Conservation (phyloP, 2,888 invertebrate genomes). For the Scaptomyza parva region DNA sequence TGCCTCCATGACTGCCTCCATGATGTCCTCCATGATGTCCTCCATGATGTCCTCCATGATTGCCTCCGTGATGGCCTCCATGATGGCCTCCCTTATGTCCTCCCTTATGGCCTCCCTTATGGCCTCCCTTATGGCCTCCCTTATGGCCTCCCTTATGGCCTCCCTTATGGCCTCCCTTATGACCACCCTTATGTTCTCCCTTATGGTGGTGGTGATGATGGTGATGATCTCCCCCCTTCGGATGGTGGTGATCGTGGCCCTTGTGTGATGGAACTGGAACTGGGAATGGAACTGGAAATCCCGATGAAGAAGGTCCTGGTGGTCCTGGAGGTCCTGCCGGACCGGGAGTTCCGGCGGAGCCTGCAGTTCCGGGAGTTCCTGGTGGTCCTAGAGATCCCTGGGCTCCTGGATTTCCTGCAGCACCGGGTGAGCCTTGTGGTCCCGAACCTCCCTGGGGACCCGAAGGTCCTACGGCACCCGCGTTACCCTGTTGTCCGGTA, state of each 20-base stretch:
- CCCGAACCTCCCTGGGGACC: constrained; percentile 40
- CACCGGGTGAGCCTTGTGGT: constrained; percentile 38
- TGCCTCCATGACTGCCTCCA: too few relatives aligned
- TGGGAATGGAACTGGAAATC: too few relatives aligned
- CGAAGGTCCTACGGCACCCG: too few relatives aligned
- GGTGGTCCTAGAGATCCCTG: constrained; percentile 42
- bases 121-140: constrained; percentile 1
- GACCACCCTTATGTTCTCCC: constrained; percentile 1
- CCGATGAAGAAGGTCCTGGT: constrained; percentile 30
- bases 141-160: too few relatives aligned
- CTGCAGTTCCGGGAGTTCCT: constrained; percentile 36
- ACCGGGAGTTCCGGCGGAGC: constrained; percentile 27
- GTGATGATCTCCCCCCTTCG: constrained; percentile 10
- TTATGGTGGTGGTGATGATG: constrained; percentile 29
- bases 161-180: not conserved
- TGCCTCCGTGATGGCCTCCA: too few relatives aligned
- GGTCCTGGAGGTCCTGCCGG: constrained; percentile 37
- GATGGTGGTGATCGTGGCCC: constrained; percentile 1
- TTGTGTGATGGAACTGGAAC: constrained; percentile 13
- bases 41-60: too few relatives aligned
- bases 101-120: too few relatives aligned
- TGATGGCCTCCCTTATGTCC: too few relatives aligned
- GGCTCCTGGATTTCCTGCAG: constrained; percentile 37
- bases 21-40: too few relatives aligned
- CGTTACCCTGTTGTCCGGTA: too few relatives aligned